Percentiles rank a stretch among this genome's conserved stretches.
Evolutionary conservation across 2,113 vertebrate genomes (phyloP).

Genomic region (Cephalopholis sonnerati): DNA sequence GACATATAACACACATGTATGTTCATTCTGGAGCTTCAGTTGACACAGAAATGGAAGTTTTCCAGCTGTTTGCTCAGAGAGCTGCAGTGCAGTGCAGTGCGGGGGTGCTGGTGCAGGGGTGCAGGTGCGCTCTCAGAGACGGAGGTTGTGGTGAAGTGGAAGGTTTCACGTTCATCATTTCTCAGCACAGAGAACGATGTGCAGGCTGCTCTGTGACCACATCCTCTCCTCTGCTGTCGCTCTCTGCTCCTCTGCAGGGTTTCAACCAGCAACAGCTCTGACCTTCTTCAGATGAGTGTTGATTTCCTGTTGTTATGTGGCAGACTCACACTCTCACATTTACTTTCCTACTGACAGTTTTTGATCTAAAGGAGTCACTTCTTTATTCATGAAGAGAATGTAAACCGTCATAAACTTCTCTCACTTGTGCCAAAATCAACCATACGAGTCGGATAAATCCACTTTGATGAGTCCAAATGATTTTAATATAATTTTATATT

Average conservation of each 20-base stretch:
- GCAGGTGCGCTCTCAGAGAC: conserved; percentile 49
- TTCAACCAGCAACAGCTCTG: conserved; percentile 47
- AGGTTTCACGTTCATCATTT: conserved; percentile 35
- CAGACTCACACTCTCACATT: not conserved
- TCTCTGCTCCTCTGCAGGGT: conserved; percentile 35
- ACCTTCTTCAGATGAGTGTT: conserved; percentile 39
- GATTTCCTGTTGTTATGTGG: conserved; percentile 51
- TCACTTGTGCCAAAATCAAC: no score
- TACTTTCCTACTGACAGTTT: not conserved
- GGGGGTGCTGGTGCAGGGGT: conserved; percentile 1
- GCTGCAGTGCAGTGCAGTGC: not conserved
- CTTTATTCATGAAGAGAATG: not conserved
- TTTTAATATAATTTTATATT: not conserved
- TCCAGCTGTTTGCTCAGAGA: conserved; percentile 52
- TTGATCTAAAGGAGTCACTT: not conserved
- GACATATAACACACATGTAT: not conserved
- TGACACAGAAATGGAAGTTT: conserved; percentile 43
- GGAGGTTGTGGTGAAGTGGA: conserved; percentile 60
- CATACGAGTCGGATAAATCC: not conserved
- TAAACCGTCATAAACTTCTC: not conserved
- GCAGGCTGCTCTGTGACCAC: conserved; percentile 71
- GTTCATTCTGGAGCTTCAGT: conserved; percentile 39
- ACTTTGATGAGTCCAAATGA: not conserved
- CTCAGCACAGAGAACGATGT: conserved; percentile 22
- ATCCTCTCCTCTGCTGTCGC: conserved; percentile 64